phyloP scores from a whole-genome alignment of 2,888 invertebrate genomes.

The Lepidocyrtoides sp. region DNA sequence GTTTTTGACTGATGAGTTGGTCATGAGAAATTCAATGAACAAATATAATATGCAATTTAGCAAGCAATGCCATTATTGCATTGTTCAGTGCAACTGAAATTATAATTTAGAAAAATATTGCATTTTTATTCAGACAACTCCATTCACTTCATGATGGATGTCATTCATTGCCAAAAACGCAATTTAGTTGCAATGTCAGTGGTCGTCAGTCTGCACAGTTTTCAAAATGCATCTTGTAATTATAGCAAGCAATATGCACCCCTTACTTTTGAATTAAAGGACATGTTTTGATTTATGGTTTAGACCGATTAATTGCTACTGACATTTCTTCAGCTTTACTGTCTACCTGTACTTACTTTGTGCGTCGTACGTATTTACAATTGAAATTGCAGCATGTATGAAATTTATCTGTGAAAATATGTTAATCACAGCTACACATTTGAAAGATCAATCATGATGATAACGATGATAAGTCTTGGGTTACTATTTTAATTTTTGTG shows the following conservation, averaged over 20 bases:
- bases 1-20: not conserved
- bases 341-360: not conserved
- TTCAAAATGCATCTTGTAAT: slow-evolving; percentile 27
- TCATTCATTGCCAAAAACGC: slow-evolving; percentile 21
- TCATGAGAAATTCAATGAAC: slow-evolving; percentile 23
- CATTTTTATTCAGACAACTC: not conserved
- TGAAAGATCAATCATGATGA: not conserved
- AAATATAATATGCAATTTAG: not conserved
- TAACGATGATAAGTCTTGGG: not conserved
- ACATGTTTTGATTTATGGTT: not conserved
- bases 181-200: slow-evolving; percentile 24
- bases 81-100: not conserved
- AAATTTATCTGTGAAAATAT: not conserved
- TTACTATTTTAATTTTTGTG: slow-evolving; percentile 6
- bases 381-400: too few species aligned
- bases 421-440: not conserved
- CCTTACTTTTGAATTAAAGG: slow-evolving; percentile 3
- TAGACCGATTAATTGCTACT: not conserved
- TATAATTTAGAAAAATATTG: slow-evolving; percentile 19
- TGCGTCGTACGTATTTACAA: not conserved
- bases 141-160: not conserved
- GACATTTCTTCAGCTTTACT: not conserved
- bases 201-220: not conserved
- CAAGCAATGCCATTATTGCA: not conserved
- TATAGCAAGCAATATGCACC: not conserved